Evolutionary conservation across 92 coral and sea anemone species (phyloP).

Genomic region (Metridium senile): DNA sequence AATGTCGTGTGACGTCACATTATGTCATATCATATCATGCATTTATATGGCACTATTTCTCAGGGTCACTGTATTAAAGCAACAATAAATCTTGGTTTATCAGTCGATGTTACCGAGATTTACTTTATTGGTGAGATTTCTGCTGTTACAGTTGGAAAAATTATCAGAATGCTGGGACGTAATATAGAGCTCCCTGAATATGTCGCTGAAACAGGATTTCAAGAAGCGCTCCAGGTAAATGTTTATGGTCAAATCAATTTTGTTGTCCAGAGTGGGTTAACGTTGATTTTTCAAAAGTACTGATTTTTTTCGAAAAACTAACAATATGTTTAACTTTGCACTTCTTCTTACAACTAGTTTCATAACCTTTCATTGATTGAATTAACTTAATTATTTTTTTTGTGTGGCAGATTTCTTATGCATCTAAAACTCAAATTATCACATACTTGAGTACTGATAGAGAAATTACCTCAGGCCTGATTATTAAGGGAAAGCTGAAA

Average conservation of each 20-base stretch:
- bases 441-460: neutral
- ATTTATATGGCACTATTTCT: too few relatives aligned
- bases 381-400: too few relatives aligned
- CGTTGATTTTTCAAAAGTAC: too few relatives aligned
- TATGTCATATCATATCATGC: too few relatives aligned
- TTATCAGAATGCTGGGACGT: conserved; percentile 40
- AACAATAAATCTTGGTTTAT: conserved; percentile 3
- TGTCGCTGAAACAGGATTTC: conserved; percentile 28
- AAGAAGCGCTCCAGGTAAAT: conserved; percentile 20
- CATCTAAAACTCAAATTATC: neutral
- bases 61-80: conserved; percentile 34
- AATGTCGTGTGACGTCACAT: too few relatives aligned
- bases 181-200: conserved; percentile 35
- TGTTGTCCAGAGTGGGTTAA: too few relatives aligned
- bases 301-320: too few relatives aligned
- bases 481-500: neutral
- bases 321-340: too few relatives aligned
- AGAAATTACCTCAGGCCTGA: neutral
- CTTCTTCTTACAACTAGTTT: too few relatives aligned
- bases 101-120: conserved; percentile 1
- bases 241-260: neutral
- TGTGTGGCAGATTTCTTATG: neutral
- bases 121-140: conserved; percentile 33
- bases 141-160: conserved; percentile 41
- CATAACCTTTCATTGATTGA: too few relatives aligned